phyloP scores from a whole-genome alignment of 2,113 vertebrate species.

The Hemiscyllium ocellatum region DNA sequence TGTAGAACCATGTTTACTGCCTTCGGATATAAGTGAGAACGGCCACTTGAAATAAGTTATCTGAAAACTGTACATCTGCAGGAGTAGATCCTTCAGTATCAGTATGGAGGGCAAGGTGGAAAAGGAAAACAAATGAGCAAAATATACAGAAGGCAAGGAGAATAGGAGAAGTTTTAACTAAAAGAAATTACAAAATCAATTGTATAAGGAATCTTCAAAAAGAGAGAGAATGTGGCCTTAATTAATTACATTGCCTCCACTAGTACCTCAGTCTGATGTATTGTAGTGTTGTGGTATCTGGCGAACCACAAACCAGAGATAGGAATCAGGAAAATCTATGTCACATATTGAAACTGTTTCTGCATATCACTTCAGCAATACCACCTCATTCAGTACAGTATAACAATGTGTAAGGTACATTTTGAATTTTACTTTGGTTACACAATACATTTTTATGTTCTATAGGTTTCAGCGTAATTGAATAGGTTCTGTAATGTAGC shows the following conservation, averaged over 20 bases:
- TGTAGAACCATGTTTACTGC: background rate
- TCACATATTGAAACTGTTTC: background rate
- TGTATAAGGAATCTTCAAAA: background rate
- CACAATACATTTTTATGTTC: background rate
- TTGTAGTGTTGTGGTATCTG: too few species aligned
- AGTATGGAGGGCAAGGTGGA: background rate
- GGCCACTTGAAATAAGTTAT: background rate
- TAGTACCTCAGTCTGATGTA: background rate
- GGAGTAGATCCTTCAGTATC: background rate
- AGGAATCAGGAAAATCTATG: background rate
- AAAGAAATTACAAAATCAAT: background rate
- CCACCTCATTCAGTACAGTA: background rate
- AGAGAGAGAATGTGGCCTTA: background rate
- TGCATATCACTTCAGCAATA: background rate
- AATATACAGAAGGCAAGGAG: background rate
- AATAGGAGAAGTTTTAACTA: background rate
- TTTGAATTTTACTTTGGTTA: background rate
- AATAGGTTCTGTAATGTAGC: background rate
- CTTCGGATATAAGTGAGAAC: background rate
- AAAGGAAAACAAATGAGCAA: background rate
- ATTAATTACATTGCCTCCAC: background rate
- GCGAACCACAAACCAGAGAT: background rate
- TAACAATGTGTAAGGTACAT: background rate
- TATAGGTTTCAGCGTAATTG: background rate
- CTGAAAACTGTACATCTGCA: background rate